phyloP scores from a whole-genome alignment of 2,797 vertebrate species.

The Silurus lanzhouensis region DNA sequence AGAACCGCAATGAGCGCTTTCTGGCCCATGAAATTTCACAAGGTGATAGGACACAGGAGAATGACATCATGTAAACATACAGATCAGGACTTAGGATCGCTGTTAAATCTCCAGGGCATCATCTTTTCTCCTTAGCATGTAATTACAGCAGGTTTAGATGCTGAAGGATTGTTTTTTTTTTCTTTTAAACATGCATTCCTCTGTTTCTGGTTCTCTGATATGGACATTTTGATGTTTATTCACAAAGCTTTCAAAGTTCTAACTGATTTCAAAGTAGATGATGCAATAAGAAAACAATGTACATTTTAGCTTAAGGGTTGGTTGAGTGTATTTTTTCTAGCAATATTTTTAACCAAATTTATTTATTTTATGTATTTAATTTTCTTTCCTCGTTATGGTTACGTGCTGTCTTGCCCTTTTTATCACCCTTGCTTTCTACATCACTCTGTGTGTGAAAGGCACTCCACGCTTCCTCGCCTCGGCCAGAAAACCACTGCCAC shows the following conservation, averaged over 20 bases:
- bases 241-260: constrained; percentile 26
- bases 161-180: constrained; percentile 36
- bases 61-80: constrained; percentile 57
- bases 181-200: constrained; percentile 41
- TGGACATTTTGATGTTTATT: constrained; percentile 40
- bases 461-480: constrained; percentile 9
- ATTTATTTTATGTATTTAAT: not conserved
- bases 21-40: constrained; percentile 58
- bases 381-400: not conserved
- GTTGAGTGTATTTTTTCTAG: constrained; percentile 21
- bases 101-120: constrained; percentile 37
- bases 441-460: constrained; percentile 4
- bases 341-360: constrained; percentile 8
- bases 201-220: constrained; percentile 26
- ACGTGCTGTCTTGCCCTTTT: constrained; percentile 20
- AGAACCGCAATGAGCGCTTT: constrained; percentile 19
- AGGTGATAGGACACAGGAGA: constrained; percentile 58
- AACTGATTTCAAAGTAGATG: constrained; percentile 37
- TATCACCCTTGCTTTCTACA: not conserved
- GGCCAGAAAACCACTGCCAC: constrained; percentile 36
- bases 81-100: constrained; percentile 57
- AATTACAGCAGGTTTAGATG: constrained; percentile 58
- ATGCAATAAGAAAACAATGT: constrained; percentile 2
- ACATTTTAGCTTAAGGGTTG: not conserved
- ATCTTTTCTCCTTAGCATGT: constrained; percentile 67